Evolutionary conservation across 2,888 invertebrate genomes (phyloP).

Genomic region (Phragmatobia fuliginosa): DNA sequence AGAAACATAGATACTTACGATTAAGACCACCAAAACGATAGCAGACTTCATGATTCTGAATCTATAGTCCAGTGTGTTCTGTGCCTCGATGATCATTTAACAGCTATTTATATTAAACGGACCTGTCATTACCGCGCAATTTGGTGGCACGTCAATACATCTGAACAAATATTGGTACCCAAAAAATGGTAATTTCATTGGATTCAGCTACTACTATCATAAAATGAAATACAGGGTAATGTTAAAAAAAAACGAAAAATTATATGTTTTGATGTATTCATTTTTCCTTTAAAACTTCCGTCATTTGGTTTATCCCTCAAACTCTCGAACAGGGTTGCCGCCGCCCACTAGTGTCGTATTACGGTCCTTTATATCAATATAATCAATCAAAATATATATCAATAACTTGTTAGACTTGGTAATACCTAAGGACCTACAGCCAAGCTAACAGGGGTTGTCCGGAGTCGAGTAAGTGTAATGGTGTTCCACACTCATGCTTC

Average conservation of each 20-base stretch:
- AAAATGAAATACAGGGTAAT: not conserved
- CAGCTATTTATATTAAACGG: slow-evolving; percentile 29
- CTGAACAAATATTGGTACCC: slow-evolving; percentile 22
- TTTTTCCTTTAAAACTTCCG: too few relatives aligned
- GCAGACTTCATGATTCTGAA: slow-evolving; percentile 9
- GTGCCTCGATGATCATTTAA: slow-evolving; percentile 1
- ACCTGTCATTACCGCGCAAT: slow-evolving; percentile 20
- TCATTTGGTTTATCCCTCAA: too few relatives aligned
- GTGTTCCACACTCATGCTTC: too few relatives aligned
- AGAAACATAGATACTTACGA: slow-evolving; percentile 9
- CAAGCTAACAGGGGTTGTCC: too few relatives aligned
- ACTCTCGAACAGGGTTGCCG: too few relatives aligned
- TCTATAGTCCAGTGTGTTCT: slow-evolving; percentile 15
- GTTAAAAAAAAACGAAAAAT: not conserved
- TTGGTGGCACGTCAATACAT: slow-evolving; percentile 19
- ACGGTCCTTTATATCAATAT: too few relatives aligned
- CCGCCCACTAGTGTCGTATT: too few relatives aligned
- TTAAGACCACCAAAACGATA: not conserved
- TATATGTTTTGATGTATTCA: too few relatives aligned
- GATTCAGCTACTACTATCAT: not conserved
- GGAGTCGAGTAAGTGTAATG: too few relatives aligned
- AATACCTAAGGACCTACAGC: too few relatives aligned
- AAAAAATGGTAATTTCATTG: not conserved
- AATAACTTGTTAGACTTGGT: too few relatives aligned
- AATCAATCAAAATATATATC: too few relatives aligned